Conservation (phyloP, 2,113 vertebrate species). For the Catharus fuscescens region DNA sequence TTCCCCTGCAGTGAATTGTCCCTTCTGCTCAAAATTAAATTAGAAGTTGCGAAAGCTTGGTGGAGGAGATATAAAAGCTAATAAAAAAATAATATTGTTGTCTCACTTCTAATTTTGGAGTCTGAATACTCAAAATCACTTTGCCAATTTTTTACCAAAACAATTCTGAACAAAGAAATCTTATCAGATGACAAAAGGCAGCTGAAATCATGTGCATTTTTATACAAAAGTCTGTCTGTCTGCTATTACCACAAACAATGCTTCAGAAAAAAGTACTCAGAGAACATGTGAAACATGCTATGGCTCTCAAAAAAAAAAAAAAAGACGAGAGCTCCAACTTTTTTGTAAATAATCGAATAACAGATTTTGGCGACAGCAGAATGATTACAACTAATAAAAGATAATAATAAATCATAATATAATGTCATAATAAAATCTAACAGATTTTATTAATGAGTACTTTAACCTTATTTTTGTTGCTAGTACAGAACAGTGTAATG, state of each 20-base stretch:
- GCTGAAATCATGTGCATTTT: background rate
- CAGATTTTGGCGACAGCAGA: background rate
- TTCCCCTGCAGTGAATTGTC: background rate
- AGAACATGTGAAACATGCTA: background rate
- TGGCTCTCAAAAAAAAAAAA: background rate
- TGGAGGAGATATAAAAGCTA: background rate
- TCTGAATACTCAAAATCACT: background rate
- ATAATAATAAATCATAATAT: no score
- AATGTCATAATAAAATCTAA: background rate
- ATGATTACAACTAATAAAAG: background rate
- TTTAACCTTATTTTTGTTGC: background rate
- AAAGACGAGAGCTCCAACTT: background rate
- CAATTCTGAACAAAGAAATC: constrained; percentile 31
- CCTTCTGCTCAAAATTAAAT: constrained; percentile 15
- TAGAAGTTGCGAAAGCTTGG: background rate
- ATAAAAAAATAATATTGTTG: constrained; percentile 30
- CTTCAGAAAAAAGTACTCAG: background rate
- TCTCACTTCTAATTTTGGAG: constrained; percentile 31
- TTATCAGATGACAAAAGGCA: constrained; percentile 60
- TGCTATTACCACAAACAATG: constrained; percentile 42
- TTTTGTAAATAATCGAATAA: background rate
- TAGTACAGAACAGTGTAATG: background rate
- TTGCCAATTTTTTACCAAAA: constrained; percentile 39
- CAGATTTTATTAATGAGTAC: background rate
- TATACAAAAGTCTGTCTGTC: constrained; percentile 10